Conservation (phyloP, 2,888 invertebrate species). For the Spisula solida region DNA sequence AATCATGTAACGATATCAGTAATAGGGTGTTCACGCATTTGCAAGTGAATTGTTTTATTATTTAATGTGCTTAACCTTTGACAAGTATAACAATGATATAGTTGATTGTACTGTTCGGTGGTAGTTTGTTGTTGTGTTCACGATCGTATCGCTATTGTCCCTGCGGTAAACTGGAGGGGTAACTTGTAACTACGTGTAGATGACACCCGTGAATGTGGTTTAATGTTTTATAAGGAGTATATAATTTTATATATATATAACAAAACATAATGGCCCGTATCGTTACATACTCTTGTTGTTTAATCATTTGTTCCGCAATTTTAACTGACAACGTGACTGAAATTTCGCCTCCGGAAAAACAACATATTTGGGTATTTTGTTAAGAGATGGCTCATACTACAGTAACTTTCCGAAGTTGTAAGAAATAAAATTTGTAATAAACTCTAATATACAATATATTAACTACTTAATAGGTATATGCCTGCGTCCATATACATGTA, state of each 20-base stretch:
- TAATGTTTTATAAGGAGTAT: not conserved
- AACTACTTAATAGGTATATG: no score
- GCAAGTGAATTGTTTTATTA: not conserved
- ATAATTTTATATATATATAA: not conserved
- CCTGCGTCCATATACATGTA: no score
- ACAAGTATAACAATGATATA: not conserved
- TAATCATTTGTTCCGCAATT: not conserved
- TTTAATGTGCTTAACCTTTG: not conserved
- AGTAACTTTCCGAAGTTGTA: no score
- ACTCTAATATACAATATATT: no score
- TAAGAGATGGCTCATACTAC: no score
- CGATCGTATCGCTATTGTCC: not conserved
- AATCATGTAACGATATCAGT: not conserved
- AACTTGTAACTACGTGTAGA: not conserved
- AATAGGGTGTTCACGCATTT: not conserved
- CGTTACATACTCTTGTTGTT: not conserved
- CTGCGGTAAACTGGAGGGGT: constrained; percentile 7
- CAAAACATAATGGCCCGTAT: not conserved
- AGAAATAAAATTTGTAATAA: no score
- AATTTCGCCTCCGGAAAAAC: no score
- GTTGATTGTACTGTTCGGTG: not conserved
- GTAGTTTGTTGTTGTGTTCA: not conserved
- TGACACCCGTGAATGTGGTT: not conserved
- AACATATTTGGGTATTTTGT: no score
- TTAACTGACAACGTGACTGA: no score